phyloP scores from a whole-genome alignment of 2,888 invertebrate genomes.

The Lasius platythorax region DNA sequence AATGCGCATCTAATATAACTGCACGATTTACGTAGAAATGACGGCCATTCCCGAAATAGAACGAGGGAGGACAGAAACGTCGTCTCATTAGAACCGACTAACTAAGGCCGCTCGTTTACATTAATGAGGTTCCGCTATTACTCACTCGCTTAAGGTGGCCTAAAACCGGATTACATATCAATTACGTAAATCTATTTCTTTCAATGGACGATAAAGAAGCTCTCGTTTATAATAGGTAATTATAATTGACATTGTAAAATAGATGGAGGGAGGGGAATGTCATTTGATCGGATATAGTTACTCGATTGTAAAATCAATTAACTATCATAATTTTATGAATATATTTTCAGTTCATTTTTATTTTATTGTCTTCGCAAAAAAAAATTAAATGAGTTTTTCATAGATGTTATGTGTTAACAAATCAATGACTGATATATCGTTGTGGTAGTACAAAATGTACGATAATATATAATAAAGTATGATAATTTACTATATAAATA shows the following conservation, averaged over 20 bases:
- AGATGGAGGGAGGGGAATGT: background rate
- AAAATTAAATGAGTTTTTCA: background rate
- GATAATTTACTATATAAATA: constrained; percentile 42
- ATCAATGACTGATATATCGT: background rate
- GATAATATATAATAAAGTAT: background rate
- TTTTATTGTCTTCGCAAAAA: constrained; percentile 17
- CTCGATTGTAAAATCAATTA: background rate
- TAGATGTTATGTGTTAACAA: background rate
- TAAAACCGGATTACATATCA: constrained; percentile 23
- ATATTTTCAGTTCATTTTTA: constrained; percentile 25
- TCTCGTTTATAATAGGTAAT: background rate
- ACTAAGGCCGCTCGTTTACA: constrained; percentile 61
- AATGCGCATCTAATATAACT: constrained; percentile 3
- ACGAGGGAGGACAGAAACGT: constrained; percentile 24
- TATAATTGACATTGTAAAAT: background rate
- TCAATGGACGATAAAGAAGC: background rate
- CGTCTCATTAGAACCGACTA: constrained; percentile 63
- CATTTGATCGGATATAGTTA: background rate
- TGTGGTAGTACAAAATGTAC: background rate
- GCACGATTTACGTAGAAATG: constrained; percentile 39
- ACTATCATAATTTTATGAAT: constrained; percentile 3
- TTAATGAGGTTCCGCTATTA: constrained; percentile 64
- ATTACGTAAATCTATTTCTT: constrained; percentile 24
- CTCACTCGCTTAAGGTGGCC: constrained; percentile 49
- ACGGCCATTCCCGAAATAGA: constrained; percentile 26